phyloP scores from a whole-genome alignment of 2,888 invertebrate genomes.

The Peribatodes rhomboidaria region DNA sequence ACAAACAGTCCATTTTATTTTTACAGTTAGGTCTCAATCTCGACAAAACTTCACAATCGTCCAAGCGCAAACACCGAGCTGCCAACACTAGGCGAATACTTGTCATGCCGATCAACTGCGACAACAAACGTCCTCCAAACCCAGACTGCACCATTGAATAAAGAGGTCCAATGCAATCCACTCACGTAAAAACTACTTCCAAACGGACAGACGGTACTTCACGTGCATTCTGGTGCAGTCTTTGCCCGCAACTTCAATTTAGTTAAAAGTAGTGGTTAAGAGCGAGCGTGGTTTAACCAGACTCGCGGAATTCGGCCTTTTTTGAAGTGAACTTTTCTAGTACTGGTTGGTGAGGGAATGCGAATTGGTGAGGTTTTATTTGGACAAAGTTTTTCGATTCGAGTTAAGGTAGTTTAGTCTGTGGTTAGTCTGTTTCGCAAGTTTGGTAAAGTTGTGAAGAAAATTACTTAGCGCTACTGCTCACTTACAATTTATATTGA shows the following conservation, averaged over 20 bases:
- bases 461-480: background rate
- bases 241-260: conserved; percentile 81
- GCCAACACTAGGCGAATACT: conserved; percentile 56
- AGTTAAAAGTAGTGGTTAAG: conserved; percentile 81
- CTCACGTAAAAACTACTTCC: conserved; percentile 76
- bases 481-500: background rate
- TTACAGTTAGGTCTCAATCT: conserved; percentile 14
- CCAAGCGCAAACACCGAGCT: conserved; percentile 20
- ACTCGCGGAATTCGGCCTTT: conserved; percentile 63
- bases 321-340: conserved; percentile 57
- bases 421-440: background rate
- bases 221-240: conserved; percentile 70
- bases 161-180: conserved; percentile 67
- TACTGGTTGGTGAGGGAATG: conserved; percentile 51
- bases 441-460: background rate
- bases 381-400: conserved; percentile 27
- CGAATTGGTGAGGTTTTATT: conserved; percentile 44
- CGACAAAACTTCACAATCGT: conserved; percentile 12
- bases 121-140: conserved; percentile 61
- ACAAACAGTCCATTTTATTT: conserved; percentile 16
- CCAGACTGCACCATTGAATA: conserved; percentile 63
- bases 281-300: conserved; percentile 68
- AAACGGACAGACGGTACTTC: conserved; percentile 73
- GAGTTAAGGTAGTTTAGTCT: background rate
- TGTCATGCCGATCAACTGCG: conserved; percentile 63